Conservation (phyloP, 2,113 vertebrate genomes). For the Zosterops pallidus region DNA sequence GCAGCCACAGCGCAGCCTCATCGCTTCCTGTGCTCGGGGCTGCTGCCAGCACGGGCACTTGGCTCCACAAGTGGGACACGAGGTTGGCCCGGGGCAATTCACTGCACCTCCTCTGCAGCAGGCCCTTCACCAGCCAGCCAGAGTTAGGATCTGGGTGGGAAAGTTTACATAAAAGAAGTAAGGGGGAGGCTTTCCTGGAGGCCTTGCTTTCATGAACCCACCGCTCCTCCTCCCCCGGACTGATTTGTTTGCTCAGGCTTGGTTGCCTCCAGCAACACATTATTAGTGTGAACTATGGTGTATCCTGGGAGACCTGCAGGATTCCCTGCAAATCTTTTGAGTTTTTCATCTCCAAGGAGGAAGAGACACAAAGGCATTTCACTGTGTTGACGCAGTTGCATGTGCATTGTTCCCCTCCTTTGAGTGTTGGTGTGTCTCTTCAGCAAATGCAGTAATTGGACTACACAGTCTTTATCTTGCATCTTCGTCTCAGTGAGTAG, state of each 20-base stretch:
- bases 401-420: neutral
- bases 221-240: neutral
- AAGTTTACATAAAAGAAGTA: slow-evolving; percentile 31
- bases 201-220: slow-evolving; percentile 15
- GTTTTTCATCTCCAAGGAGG: slow-evolving; percentile 16
- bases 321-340: slow-evolving; percentile 57
- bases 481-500: neutral
- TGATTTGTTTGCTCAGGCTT: slow-evolving; percentile 68
- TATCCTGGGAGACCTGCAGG: slow-evolving; percentile 68
- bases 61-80: neutral
- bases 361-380: slow-evolving; percentile 42
- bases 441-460: neutral
- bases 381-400: neutral
- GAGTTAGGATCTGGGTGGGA: slow-evolving; percentile 22
- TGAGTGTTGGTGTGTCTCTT: neutral
- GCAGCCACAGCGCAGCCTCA: neutral
- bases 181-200: neutral
- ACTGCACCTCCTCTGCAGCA: neutral
- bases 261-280: slow-evolving; percentile 71
- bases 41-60: neutral
- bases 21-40: neutral
- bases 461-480: neutral
- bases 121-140: neutral
- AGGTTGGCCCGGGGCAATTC: neutral
- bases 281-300: slow-evolving; percentile 56